Evolutionary conservation across 2,797 vertebrate genomes (phyloP), one percentile per base, ranked within the genome.

Genomic region (Channallabes apus): DNA sequence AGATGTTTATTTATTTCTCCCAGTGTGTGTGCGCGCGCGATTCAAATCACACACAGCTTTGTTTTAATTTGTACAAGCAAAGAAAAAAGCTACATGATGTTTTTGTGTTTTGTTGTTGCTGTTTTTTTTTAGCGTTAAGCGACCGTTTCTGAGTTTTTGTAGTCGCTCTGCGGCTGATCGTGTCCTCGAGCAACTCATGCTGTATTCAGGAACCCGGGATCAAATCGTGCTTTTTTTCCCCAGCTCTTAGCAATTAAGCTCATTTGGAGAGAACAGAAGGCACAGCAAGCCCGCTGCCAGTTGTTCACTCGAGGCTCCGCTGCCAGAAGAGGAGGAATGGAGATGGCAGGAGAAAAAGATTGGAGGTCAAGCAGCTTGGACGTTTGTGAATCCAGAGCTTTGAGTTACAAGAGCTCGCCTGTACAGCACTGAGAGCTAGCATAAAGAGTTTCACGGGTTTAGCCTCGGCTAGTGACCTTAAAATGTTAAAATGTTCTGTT

Each of bases 381-480:
- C 32, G 6, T 14, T 8, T 6, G 15, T 4, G 22, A 79, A 62
- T 79, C 58, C 20, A 83, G 79, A 32, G 67, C 35, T 75, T 80
- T 82, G 71, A 83, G 51, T 75, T 83, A 81, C 61, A 82, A 29
- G 41, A 83, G 54, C 46, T 51, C 69, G 29, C 24, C 78, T 82
- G 51, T 56, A 77, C 27, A 27, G 62, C 29, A n/a, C 73, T 82
- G 35, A 82, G 64, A 62, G 22, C 7, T 29, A 14, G 38, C 58
- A 64, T 86, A 24, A 80, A n/a, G 46, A 61, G 54, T 8, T 46
- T 77, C 35, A 22, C 1, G 51, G 67, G 79, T 41, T n/a, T 54
- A 68, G 24, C n/a, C 18, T 29, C 11, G 32, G 58, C 56, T 12
- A 6, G 18, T n/a, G 54, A 32, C 9, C n/a, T 72, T 72, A 72